Percentiles rank a stretch among this genome's conserved stretches.
phyloP scores from a whole-genome alignment of 2,113 vertebrate species.

The Rutilus rutilus region DNA sequence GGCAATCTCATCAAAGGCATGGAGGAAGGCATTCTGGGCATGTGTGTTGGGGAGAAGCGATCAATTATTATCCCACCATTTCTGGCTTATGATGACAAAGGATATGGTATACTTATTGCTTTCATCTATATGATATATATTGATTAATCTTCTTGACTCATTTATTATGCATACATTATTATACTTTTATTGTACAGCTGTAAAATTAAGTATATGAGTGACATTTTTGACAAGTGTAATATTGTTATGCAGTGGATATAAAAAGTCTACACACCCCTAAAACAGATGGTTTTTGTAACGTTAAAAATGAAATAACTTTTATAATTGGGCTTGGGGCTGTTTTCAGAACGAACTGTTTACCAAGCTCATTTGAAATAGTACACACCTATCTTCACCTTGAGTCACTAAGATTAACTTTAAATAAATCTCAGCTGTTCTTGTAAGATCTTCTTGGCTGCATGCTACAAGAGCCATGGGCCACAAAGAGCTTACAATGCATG shows the following conservation, averaged over 20 bases:
- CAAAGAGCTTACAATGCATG: too few relatives aligned
- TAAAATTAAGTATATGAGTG: background rate
- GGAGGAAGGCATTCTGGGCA: constrained; percentile 93
- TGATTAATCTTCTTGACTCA: background rate
- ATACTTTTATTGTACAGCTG: background rate
- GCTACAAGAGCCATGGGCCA: too few relatives aligned
- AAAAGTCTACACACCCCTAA: too few relatives aligned
- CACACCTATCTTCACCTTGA: too few relatives aligned
- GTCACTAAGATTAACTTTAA: too few relatives aligned
- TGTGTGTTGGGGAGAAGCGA: constrained; percentile 94
- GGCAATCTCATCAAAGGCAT: constrained; percentile 94
- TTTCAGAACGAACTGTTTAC: too few relatives aligned
- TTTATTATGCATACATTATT: background rate
- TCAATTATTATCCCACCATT: constrained; percentile 91
- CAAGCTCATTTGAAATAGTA: too few relatives aligned
- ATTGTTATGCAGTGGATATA: background rate
- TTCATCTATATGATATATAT: background rate
- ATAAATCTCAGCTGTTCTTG: too few relatives aligned
- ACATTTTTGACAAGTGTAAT: background rate
- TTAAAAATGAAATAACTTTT: too few relatives aligned
- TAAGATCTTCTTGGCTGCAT: too few relatives aligned
- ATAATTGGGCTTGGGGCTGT: too few relatives aligned
- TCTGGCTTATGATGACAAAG: constrained; percentile 92
- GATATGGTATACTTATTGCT: constrained; percentile 80
- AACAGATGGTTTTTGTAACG: too few relatives aligned